Percentiles rank a stretch among this genome's conserved stretches.
Conservation (phyloP, 2,888 invertebrate species). For the Dendrolimus houi region DNA sequence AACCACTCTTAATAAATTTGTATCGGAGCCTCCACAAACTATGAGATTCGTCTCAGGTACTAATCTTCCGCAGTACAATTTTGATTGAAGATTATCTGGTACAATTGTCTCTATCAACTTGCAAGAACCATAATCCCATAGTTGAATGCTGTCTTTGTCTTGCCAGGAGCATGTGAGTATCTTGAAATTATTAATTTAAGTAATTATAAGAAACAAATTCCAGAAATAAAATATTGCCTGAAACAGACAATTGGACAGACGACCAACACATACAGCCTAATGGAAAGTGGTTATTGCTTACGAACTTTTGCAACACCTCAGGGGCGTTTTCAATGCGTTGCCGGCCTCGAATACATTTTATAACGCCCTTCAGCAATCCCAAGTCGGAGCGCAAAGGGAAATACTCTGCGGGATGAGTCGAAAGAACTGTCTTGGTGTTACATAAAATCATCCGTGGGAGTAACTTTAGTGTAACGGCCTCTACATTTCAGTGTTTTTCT, state of each 20-base stretch:
- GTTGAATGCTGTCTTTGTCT: constrained; percentile 74
- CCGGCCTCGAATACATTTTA: too few species aligned
- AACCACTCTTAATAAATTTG: constrained; percentile 77
- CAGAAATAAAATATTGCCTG: background rate
- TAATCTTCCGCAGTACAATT: constrained; percentile 79
- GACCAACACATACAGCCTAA: background rate
- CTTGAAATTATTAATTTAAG: constrained; percentile 45
- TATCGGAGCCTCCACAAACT: constrained; percentile 78
- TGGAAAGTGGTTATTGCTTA: background rate
- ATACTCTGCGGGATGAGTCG: too few species aligned
- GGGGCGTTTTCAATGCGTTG: background rate
- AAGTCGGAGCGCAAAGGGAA: too few species aligned
- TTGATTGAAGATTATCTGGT: constrained; percentile 67
- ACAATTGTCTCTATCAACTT: constrained; percentile 76
- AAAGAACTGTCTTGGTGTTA: too few species aligned
- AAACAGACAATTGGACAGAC: background rate
- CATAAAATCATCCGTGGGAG: too few species aligned
- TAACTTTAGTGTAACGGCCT: too few species aligned
- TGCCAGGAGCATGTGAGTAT: constrained; percentile 81
- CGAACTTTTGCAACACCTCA: background rate
- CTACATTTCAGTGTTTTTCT: too few species aligned
- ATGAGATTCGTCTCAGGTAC: constrained; percentile 72
- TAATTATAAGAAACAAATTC: background rate
- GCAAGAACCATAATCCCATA: constrained; percentile 82
- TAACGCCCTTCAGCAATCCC: too few species aligned